Evolutionary conservation across 2,113 vertebrate species (phyloP), one percentile per base, ranked within the genome.

Genomic region (Fukomys damarensis): DNA sequence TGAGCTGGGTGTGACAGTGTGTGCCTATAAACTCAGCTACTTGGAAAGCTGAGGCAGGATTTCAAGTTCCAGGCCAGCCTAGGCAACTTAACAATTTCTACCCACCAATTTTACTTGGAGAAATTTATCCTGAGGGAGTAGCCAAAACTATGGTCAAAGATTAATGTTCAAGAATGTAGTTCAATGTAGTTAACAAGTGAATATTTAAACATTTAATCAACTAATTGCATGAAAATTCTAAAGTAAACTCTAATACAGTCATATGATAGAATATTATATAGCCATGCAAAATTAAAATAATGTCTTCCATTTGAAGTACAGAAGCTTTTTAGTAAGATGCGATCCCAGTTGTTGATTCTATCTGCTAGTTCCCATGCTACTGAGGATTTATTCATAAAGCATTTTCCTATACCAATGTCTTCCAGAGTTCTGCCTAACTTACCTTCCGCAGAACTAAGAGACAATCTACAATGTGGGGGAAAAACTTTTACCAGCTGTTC

Each of bases 161-260:
- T 7, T 79, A 85, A 68, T 28, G n/a, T 95, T 89, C 41, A 63
- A 95, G 30, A 82, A 86, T 56, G 26, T 76, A n/a, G n/a, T 84
- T 91, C 54, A 77, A 12, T 68, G 14, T 76, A 65, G 49, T 85
- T 49, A 65, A 24, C 41, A 6, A 82, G 16, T 56, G 81, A 93
- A 72, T 46, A 81, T 77, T 95, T 91, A 97, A 93, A 91, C 89
- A 89, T 11, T 65, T 81, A 68, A 88, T 66, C 52, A 93, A 61
- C 30, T 61, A 91, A 84, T 2, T 43, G 35, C 74, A 43, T 74
- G 88, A 54, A 94, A 82, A 74, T 79, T 84, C 49, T 92, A 86
- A 92, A 86, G 61, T 86, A 76, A 89, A 93, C 24, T 49, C 32
- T 81, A 38, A 4, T 83, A 89, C 91, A 79, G 28, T 85, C 63